A percentile compares a stretch with the other conserved stretches of the same genome.
Conservation (phyloP, 2,113 vertebrate genomes). For the Leptosomus discolor region DNA sequence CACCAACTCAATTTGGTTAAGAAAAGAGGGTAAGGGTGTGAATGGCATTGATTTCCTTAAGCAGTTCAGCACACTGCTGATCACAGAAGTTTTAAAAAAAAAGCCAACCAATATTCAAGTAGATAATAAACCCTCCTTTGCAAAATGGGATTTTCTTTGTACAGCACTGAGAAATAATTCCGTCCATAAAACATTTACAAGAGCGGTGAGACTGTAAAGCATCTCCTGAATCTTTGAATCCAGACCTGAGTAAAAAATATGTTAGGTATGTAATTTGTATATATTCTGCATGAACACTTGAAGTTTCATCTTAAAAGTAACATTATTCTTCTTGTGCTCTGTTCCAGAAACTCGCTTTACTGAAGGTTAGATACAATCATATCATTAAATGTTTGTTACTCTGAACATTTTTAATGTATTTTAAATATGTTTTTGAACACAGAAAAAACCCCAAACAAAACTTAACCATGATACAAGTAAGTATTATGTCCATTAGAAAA, state of each 20-base stretch:
- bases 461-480: neutral
- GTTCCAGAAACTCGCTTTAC: neutral
- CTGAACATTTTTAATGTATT: neutral
- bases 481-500: neutral
- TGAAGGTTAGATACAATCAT: neutral
- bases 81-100: neutral
- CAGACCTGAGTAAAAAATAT: neutral
- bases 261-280: neutral
- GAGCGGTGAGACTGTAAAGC: neutral
- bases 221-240: neutral
- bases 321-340: neutral
- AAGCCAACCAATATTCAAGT: neutral
- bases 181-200: neutral
- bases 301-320: neutral
- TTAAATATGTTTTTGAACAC: neutral
- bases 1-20: slow-evolving; percentile 4
- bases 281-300: neutral
- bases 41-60: slow-evolving; percentile 11
- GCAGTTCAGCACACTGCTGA: neutral
- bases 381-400: neutral
- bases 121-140: neutral
- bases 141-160: slow-evolving; percentile 12
- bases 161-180: neutral
- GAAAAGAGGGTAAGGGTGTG: neutral
- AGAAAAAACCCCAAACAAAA: neutral